Evolutionary conservation across 1,140 invertebrate genomes (phyloP), one percentile per base, ranked within the genome.

Genomic region (Pantala flavescens): DNA sequence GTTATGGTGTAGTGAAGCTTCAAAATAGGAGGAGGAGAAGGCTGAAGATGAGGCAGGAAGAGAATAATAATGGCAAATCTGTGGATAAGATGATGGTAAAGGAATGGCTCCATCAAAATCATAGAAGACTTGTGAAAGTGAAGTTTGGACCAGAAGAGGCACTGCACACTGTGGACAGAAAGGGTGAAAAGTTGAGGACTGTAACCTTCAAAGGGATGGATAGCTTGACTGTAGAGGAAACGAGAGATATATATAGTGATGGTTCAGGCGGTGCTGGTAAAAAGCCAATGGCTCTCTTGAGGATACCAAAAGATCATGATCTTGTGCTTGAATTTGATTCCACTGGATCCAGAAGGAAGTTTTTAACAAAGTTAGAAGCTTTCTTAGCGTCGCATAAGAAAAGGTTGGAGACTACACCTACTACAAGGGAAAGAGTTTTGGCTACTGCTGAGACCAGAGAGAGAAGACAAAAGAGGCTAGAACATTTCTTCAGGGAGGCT

Each of bases 401-500:
- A 79, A 89, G 88, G 74, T 82, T 96, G 43, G 89, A 90, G 77
- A 85, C 86, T 0, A 85, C 88, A 2, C 88, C 92, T 80, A 84
- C 86, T 0, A 86, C 87, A 77, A 86, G 94, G 72, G 96, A 98
- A 77, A 88, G 95, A 71, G 94, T 99, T 86, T 82, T 98, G 71
- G 90, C 92, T 23, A 93, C 95, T 79, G 97, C 97, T 12, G 96
- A 98, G 84, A 99, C 97, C 0, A 93, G 96, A 79, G 95, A 98
- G 80, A 88, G 98, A 71, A 84, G 98, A 28, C 96, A 99, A 79
- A 91, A 93, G 77, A 90, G 96, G 78, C 82, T 99, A 28, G 97
- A 99, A 80, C 95, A 98, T 83, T 99, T 99, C 86, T 99, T 99
- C 84, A 88, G 97, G 77, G 96, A 98, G 84, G 97, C 98, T 0